Evolutionary conservation across 1,140 invertebrate genomes (phyloP), one percentile per base, ranked within the genome.

Genomic region (Zaprionus taronus): DNA sequence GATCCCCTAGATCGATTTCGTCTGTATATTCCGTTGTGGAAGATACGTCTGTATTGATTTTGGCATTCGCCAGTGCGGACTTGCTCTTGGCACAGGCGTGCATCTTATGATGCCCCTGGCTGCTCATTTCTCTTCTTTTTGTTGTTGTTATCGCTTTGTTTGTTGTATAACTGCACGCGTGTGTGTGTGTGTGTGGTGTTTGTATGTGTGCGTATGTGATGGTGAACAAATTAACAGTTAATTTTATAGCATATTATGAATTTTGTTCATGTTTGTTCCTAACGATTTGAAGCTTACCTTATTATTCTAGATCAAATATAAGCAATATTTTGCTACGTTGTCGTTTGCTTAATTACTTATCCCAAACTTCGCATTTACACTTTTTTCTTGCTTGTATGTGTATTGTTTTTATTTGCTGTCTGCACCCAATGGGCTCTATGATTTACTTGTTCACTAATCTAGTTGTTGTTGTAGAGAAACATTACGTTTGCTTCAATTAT

Each of bases 101-200:
- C 87, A 91, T 91, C 57, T 83, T 91, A 53, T 91, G 87, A 68
- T 91, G 87, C 44, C 87, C 83, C 67, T 91, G 87, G 41, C 87
- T 91, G 80, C 87, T 91, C 87, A 91, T 91, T 49, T 14, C 24
- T 22, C 1, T 60, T 36, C n/a, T 58, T 66, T 36, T 55, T 58
- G n/a, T 70, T 24, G 28, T 38, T 51, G 15, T 60, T 22, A 5
- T 36, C 28, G 28, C 53, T 53, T 22, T 26, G 49, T 64, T 24
- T 60, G 56, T 72, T 64, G 69, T 72, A 68, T 73, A 68, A 66
- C 63, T 68, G 57, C 20, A 44, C 20, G 24, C 15, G 22, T 55
- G 26, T 31, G 20, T 51, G 2, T 11, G 28, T 34, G 17, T 12
- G 20, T 53, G 20, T 55, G n/a, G 22, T 64, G 31, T 64, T 53